These are phyloP conservation scores for Turnix velox DNA, from an alignment of 2,113 vertebrate genomes.

Conservation along the genomic window DNA sequence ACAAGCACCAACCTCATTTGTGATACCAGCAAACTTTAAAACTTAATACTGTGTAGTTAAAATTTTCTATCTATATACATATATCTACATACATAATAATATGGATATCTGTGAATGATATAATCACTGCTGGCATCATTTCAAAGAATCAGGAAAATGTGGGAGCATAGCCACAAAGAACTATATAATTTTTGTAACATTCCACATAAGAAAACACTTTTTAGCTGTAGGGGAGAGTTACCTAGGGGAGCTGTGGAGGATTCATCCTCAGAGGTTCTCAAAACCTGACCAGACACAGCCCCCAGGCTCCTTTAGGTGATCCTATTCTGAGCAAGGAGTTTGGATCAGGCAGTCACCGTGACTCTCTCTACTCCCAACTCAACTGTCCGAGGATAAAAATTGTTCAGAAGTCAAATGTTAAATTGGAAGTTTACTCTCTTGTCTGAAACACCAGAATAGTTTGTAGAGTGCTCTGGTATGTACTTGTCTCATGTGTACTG, in stretches of 20 bases:
- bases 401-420: not conserved
- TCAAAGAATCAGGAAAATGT: not conserved
- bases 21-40: not conserved
- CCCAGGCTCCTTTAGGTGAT: not conserved
- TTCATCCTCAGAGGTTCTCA: not conserved
- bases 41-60: not conserved
- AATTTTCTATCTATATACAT: not conserved
- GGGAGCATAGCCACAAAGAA: not conserved
- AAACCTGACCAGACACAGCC: not conserved
- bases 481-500: not conserved
- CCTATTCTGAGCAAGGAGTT: not conserved
- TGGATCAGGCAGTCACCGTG: not conserved
- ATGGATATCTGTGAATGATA: not conserved
- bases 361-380: not conserved
- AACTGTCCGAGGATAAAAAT: too few species aligned
- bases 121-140: not conserved
- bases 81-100: too few species aligned
- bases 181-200: not conserved
- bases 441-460: rapidly evolving
- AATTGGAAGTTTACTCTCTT: not conserved
- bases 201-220: not conserved
- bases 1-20: not conserved
- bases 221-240: not conserved
- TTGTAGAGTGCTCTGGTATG: rapidly evolving
- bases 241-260: not conserved